Conservation (phyloP, 2,797 vertebrate genomes). For the Acipenser oxyrinchus region DNA sequence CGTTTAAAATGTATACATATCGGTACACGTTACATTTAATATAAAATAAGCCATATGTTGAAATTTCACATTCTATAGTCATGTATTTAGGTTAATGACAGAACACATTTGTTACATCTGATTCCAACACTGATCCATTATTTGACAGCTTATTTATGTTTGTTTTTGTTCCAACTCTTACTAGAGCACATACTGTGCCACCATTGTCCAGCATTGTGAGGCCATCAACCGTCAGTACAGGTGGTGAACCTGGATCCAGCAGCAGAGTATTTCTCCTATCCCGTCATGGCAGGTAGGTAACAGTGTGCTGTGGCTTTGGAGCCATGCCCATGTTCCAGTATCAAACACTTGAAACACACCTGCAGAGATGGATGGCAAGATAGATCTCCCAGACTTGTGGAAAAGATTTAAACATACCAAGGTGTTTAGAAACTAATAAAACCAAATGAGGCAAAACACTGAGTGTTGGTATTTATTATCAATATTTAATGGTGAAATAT, state of each 20-base stretch:
- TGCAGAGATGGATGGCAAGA: no score
- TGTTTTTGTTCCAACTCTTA: conserved; percentile 16
- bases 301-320: not conserved
- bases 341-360: no score
- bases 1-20: no score
- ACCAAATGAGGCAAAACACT: no score
- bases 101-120: not conserved
- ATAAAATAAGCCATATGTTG: no score
- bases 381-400: no score
- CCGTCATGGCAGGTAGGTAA: conserved; percentile 82
- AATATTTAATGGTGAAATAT: no score
- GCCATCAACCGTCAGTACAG: conserved; percentile 78
- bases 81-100: not conserved
- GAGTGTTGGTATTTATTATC: no score
- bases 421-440: no score
- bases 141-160: not conserved
- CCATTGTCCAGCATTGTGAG: conserved; percentile 80
- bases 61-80: not conserved
- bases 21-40: no score
- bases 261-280: conserved; percentile 82
- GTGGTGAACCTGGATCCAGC: conserved; percentile 95
- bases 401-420: no score
- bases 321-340: no score
- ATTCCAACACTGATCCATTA: not conserved
- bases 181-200: conserved; percentile 94